Evolutionary conservation across 2,797 vertebrate genomes (phyloP).

Genomic region (Xyrichtys novacula): DNA sequence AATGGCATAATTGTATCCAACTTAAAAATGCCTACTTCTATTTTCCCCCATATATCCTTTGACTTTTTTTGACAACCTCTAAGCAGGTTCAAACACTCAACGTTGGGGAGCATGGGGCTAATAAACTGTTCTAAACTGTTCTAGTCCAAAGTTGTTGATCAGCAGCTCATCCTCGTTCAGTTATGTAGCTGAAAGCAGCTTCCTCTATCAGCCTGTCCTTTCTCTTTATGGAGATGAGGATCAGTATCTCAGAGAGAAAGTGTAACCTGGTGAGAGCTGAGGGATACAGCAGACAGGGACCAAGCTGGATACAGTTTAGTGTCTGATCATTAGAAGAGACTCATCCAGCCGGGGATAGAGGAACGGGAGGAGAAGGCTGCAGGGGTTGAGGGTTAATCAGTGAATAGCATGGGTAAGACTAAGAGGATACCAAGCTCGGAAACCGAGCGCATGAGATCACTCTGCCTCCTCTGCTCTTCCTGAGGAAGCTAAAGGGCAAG

Average conservation of each 20-base stretch:
- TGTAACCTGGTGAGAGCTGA: background rate
- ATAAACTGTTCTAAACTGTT: too few relatives aligned
- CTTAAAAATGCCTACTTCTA: too few relatives aligned
- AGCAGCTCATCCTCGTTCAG: background rate
- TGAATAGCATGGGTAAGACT: conserved; percentile 23
- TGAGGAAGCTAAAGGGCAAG: conserved; percentile 40
- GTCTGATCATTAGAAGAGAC: conserved; percentile 14
- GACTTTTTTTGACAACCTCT: too few relatives aligned
- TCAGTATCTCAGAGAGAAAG: background rate
- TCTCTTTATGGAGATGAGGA: background rate
- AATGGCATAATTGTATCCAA: too few relatives aligned
- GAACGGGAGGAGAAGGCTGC: conserved; percentile 16
- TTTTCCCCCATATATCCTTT: too few relatives aligned
- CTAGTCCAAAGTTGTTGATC: too few relatives aligned
- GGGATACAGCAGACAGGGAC: background rate
- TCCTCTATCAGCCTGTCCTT: background rate
- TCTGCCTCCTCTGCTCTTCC: conserved; percentile 19
- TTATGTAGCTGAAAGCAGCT: background rate
- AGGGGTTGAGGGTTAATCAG: conserved; percentile 41
- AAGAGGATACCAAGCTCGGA: conserved; percentile 17
- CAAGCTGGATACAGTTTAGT: background rate
- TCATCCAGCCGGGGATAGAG: background rate
- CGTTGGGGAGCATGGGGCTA: too few relatives aligned
- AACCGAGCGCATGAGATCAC: conserved; percentile 28
- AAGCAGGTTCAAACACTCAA: too few relatives aligned